Percentiles rank a stretch among this genome's conserved stretches.
Conservation (phyloP, 2,113 vertebrate species). For the Esox niger region DNA sequence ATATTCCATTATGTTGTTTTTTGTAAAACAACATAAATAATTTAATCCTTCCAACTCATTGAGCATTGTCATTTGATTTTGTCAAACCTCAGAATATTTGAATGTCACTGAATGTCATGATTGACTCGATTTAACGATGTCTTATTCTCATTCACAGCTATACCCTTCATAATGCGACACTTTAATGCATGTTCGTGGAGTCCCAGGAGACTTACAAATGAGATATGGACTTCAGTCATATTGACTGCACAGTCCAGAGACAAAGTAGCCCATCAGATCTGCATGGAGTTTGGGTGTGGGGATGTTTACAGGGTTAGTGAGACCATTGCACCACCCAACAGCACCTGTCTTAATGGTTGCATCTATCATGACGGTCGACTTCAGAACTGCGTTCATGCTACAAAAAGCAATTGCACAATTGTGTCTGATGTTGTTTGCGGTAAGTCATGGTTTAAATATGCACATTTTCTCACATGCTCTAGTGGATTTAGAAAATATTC, state of each 20-base stretch:
- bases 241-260: constrained; percentile 13
- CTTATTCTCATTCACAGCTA: constrained; percentile 7
- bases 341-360: constrained; percentile 53
- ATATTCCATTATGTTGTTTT: too few relatives aligned
- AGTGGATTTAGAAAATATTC: too few relatives aligned
- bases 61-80: not conserved
- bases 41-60: not conserved
- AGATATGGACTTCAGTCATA: not conserved
- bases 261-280: constrained; percentile 29
- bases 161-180: constrained; percentile 21
- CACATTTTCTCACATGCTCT: not conserved
- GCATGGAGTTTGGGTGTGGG: constrained; percentile 50
- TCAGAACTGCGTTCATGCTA: constrained; percentile 48
- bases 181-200: constrained; percentile 46
- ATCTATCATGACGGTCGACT: constrained; percentile 35
- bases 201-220: constrained; percentile 26
- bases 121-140: not conserved
- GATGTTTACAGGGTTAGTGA: not conserved
- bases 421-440: constrained; percentile 47
- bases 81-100: not conserved
- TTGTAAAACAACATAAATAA: not conserved
- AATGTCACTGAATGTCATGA: not conserved
- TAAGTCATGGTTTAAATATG: constrained; percentile 20
- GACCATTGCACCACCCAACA: not conserved
- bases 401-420: constrained; percentile 23